Percentiles rank a stretch among this genome's conserved stretches.
These are phyloP conservation scores for Heteromormyrus szaboi DNA, from an alignment of 2,797 vertebrate species.

Conservation along the genomic window DNA sequence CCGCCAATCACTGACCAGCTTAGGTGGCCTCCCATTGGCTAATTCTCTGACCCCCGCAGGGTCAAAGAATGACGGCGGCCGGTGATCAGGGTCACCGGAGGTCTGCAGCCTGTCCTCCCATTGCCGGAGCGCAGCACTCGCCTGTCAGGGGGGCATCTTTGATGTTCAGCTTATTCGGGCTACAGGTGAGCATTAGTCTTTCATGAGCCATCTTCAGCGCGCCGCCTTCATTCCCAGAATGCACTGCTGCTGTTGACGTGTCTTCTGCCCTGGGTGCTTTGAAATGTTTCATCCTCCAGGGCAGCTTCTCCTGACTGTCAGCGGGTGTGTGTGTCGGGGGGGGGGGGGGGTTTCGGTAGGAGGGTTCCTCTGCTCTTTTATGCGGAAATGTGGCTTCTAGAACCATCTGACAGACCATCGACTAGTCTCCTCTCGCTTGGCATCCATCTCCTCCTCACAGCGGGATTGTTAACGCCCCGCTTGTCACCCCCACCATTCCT, in stretches of 20 bases:
- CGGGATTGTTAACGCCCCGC: not conserved
- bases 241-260: not conserved
- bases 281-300: not conserved
- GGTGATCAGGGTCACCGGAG: not conserved
- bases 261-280: not conserved
- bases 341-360: not conserved
- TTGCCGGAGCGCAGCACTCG: not conserved
- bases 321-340: not conserved
- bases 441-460: not conserved
- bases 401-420: not conserved
- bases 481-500: not conserved
- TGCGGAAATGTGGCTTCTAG: not conserved
- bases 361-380: not conserved
- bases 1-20: not conserved
- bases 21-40: not conserved
- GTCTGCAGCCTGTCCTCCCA: not conserved
- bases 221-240: not conserved
- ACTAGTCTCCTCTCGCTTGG: not conserved
- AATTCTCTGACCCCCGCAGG: not conserved
- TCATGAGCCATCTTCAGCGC: not conserved
- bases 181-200: not conserved
- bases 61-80: not conserved
- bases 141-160: not conserved
- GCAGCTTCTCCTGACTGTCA: not conserved
- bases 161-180: not conserved